Evolutionary conservation across 2,113 vertebrate species (phyloP), one percentile per base, ranked within the genome.

Genomic region (Myiopsitta monachus): DNA sequence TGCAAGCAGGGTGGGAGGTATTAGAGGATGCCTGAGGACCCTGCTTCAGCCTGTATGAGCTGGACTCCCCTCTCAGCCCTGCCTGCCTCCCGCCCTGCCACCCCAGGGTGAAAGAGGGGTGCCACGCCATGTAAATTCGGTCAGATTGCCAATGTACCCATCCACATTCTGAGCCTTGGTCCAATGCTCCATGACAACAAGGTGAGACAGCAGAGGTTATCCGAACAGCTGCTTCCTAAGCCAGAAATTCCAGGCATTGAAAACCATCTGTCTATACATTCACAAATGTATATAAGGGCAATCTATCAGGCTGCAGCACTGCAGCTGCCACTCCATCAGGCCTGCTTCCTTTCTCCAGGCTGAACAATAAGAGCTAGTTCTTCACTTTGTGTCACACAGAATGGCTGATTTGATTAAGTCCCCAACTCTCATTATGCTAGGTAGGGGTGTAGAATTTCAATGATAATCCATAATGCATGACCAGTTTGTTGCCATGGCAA

Each of bases 391-490:
- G 99, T 99, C 98, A 98, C 98, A 98, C 98, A 99, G 99, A 99
- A 99, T 99, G 98, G 98, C 99, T 99, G 99, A 99, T 99, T 99
- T 99, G 99, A 99, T 99, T 99, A 99, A 99, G 99, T 99, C 99
- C 99, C 98, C 97, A 98, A 98, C 98, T 99, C 99, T 99, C 99
- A 99, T 99, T 99, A 99, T 99, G 99, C 99, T 99, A 99, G 99
- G 99, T 99, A 99, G 99, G 99, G 99, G 99, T 99, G 99, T 99
- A 99, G 99, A 99, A 99, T 99, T 99, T 99, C 99, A 99, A 99
- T 99, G 99, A 99, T 99, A 99, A 99, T 99, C 99, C 99, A 99
- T 99, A 99, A 99, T 99, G 99, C 99, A 99, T 99, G 99, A 99
- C 99, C 99, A 98, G 99, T 98, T 99, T 99, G 99, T 99, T 98